Base-by-base conservation (phyloP, 2,888 invertebrate species). In the Aporophyla nigra region DNA sequence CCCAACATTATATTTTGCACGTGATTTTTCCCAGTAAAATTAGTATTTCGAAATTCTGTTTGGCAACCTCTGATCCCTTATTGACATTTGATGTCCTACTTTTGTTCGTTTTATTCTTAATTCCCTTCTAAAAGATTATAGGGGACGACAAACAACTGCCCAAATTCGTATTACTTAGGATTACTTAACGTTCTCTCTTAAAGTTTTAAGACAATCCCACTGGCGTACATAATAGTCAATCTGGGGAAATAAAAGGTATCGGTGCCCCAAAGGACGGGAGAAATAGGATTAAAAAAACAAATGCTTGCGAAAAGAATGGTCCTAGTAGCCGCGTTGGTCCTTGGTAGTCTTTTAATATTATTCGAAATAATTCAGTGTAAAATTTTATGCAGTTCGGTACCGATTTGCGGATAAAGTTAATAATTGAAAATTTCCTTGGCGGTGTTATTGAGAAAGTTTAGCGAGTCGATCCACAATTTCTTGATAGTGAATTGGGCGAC, bases 391-490 rank as follows among this genome's bases (percentile, higher is more conserved):
- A 81, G 61, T 78, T 53, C 71, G 65, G 51, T 79, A 75, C 76
- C 68, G 75, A 81, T 90, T 90, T 86, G 88, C 83, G 87, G 90
- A 88, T 89, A 86, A 93, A 94, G 93, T 93, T 93, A 89, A 94
- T 93, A 93, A 93, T 93, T 94, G 93, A 92, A 93, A 91, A 92
- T 92, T 91, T 93, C 81, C 92, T 92, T 90, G 82, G 84, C 86
- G 85, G 82, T 91, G 85, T 91, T 93, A 94, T 94, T 93, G 92
- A 90, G 90, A 93, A 94, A 93, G 91, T 94, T 94, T 85, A 74
- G 78, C 82, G 83, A 81, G 87, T 84, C 80, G 81, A 83, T 86
- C 84, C 87, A 88, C 88, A 85, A 90, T 90, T 91, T 86, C 88
- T 86, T 87, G 87, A 90, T 92, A 90, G 90, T 87, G 88, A 87